phyloP scores from a whole-genome alignment of 64 coral and sea anemone species.

The Stylophora pistillata region DNA sequence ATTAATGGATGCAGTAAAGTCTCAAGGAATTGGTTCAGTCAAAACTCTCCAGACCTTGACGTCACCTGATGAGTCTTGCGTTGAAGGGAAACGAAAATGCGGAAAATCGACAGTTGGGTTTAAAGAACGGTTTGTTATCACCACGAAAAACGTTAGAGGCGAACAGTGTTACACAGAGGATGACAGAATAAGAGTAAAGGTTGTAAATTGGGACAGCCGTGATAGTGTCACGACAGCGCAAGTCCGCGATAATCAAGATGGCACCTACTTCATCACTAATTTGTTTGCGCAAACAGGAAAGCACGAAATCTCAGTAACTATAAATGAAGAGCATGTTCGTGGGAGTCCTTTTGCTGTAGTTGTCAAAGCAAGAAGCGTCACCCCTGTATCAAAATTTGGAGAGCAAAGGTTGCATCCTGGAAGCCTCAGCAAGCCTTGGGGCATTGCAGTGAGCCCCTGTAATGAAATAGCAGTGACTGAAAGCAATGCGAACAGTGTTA shows the following conservation, averaged over 20 bases:
- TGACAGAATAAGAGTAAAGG: not conserved
- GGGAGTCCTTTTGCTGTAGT: not conserved
- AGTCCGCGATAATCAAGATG: too few relatives aligned
- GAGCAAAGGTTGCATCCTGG: not conserved
- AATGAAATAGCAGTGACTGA: not conserved
- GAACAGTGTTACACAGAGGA: not conserved
- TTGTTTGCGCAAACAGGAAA: not conserved
- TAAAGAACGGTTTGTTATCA: not conserved
- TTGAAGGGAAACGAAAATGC: not conserved
- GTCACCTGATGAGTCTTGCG: too few relatives aligned
- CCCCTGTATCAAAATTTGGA: not conserved
- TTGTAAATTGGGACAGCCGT: too few relatives aligned
- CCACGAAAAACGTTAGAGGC: not conserved
- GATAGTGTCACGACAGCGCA: too few relatives aligned
- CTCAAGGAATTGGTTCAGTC: too few relatives aligned
- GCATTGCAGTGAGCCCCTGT: not conserved
- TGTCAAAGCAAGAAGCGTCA: not conserved
- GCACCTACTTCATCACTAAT: too few relatives aligned
- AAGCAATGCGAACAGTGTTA: not conserved
- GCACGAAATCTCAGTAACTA: not conserved
- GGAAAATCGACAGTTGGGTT: not conserved
- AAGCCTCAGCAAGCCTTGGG: not conserved
- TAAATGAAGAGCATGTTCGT: not conserved
- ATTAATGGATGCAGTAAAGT: too few relatives aligned
- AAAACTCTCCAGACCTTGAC: too few relatives aligned